A percentile compares a stretch with the other conserved stretches of the same genome.
These are phyloP conservation scores for Rhodinocichla rosea DNA, from an alignment of 2,113 vertebrate genomes.

Conservation along the genomic window DNA sequence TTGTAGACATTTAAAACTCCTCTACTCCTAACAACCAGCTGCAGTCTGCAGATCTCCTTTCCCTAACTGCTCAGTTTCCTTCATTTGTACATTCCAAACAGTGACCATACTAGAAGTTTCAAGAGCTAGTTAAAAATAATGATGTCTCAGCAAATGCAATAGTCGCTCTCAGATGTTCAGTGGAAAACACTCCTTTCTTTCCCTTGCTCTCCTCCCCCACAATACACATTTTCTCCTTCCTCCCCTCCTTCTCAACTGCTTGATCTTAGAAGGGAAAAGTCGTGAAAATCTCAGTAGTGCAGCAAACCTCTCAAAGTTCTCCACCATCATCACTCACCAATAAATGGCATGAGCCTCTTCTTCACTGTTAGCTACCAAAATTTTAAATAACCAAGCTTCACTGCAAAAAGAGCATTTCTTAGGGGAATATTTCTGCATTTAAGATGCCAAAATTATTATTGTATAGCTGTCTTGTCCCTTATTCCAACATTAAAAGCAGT, in stretches of 20 bases:
- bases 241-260: neutral
- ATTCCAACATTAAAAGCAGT: neutral
- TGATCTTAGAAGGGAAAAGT: neutral
- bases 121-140: neutral
- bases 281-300: neutral
- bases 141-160: neutral
- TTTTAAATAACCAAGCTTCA: neutral
- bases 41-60: neutral
- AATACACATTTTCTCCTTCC: neutral
- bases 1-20: neutral
- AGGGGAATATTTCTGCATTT: neutral
- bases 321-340: neutral
- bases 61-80: neutral
- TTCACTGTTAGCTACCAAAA: neutral
- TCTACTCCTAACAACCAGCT: neutral
- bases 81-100: neutral
- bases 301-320: neutral
- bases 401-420: neutral
- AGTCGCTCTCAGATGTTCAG: neutral
- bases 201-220: neutral
- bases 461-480: neutral
- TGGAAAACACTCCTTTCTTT: neutral
- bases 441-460: neutral
- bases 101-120: neutral
- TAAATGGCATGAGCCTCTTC: neutral